phyloP scores from a whole-genome alignment of 2,888 invertebrate genomes.

The Apeira syringaria region DNA sequence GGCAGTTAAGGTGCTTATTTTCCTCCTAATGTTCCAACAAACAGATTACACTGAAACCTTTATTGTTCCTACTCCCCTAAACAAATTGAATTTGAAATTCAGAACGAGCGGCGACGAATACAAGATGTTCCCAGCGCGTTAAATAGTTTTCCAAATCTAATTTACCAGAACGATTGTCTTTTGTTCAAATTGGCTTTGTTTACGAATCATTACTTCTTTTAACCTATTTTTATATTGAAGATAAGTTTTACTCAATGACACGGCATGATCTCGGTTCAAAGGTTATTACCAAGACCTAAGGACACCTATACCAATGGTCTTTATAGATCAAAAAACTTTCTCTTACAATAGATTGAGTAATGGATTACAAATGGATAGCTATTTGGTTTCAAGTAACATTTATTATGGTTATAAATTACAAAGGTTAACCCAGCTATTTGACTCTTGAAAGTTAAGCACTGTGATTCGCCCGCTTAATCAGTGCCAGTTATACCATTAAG shows the following conservation, averaged over 20 bases:
- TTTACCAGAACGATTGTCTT: slow-evolving; percentile 17
- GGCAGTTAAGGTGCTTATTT: slow-evolving; percentile 27
- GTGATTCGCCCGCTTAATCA: too few relatives aligned
- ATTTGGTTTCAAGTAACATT: slow-evolving; percentile 15
- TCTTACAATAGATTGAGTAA: slow-evolving; percentile 10
- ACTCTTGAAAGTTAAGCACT: too few relatives aligned
- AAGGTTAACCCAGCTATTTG: too few relatives aligned
- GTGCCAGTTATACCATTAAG: too few relatives aligned
- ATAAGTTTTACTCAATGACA: slow-evolving; percentile 4
- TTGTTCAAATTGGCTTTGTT: slow-evolving; percentile 14
- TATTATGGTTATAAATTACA: too few relatives aligned
- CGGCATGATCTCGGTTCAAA: slow-evolving; percentile 8
- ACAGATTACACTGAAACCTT: slow-evolving; percentile 32
- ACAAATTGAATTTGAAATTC: slow-evolving; percentile 22
- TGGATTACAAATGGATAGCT: slow-evolving; percentile 8
- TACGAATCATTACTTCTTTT: slow-evolving; percentile 20
- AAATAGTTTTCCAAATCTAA: slow-evolving; percentile 23
- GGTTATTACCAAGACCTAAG: slow-evolving; percentile 9
- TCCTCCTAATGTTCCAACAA: slow-evolving; percentile 27
- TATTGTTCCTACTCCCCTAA: slow-evolving; percentile 15
- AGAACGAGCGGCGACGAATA: not conserved
- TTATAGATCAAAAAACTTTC: slow-evolving; percentile 8
- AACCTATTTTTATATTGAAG: slow-evolving; percentile 1
- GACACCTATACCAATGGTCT: slow-evolving; percentile 4
- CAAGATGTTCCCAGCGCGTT: slow-evolving; percentile 4